phyloP scores from a whole-genome alignment of 2,797 vertebrate genomes.

The Galaxias olidus region DNA sequence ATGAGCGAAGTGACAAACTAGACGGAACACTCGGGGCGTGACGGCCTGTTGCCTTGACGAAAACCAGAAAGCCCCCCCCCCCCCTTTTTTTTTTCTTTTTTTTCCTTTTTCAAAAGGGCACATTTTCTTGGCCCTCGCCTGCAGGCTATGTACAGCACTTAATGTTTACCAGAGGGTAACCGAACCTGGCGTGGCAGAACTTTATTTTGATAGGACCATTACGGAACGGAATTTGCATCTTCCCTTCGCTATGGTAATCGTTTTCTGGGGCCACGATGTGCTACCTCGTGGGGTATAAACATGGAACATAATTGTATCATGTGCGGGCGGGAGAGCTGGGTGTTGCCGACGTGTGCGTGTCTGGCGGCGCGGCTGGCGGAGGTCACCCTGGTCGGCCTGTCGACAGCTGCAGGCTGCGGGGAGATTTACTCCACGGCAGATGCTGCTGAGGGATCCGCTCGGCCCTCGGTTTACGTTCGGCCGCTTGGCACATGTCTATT shows the following conservation, averaged over 20 bases:
- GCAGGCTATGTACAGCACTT: conserved; percentile 22
- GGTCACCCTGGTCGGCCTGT: conserved; percentile 73
- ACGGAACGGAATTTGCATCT: conserved; percentile 17
- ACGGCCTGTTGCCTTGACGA: conserved; percentile 46
- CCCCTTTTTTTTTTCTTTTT: too few species aligned
- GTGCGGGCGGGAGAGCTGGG: conserved; percentile 31
- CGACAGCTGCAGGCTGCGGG: conserved; percentile 76
- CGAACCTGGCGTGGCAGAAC: conserved; percentile 34
- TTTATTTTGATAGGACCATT: conserved; percentile 21
- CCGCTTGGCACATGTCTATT: conserved; percentile 70
- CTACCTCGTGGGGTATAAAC: background rate
- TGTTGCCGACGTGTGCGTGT: conserved; percentile 17
- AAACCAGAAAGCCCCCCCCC: conserved; percentile 51
- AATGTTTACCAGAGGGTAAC: conserved; percentile 56
- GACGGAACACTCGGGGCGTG: conserved; percentile 49
- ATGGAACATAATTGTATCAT: conserved; percentile 19
- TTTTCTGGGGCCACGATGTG: conserved; percentile 1
- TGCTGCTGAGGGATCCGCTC: conserved; percentile 67
- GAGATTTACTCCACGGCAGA: conserved; percentile 74
- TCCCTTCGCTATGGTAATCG: conserved; percentile 10
- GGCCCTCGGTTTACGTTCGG: conserved; percentile 64
- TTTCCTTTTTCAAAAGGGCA: conserved; percentile 20
- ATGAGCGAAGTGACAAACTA: conserved; percentile 52
- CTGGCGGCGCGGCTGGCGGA: conserved; percentile 38
- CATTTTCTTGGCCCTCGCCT: conserved; percentile 41